Evolutionary conservation across 2,888 invertebrate genomes (phyloP), one percentile per base, ranked within the genome.

Genomic region (Iselma pallidipennis): DNA sequence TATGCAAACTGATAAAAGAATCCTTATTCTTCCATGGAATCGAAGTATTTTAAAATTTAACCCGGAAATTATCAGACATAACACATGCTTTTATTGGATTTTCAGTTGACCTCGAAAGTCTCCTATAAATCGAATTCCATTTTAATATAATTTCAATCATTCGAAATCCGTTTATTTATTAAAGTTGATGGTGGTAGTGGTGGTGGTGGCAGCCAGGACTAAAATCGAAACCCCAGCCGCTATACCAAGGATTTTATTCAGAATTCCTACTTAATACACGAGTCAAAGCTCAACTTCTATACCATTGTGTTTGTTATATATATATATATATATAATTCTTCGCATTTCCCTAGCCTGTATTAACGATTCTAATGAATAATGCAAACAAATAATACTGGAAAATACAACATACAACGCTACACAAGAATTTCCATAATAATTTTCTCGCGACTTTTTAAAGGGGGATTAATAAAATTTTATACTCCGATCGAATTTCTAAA

Each of bases 341-440:
- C 19, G 21, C 52, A 56, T 52, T 52, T 25, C 52, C 52, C 26
- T 29, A n/a, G 10, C 25, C 19, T 2, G 10, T 45, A 3, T 37
- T 37, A 37, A 45, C 45, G 12, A 12, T 23, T 23, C 52, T 52
- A 52, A 52, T 63, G 59, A 63, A 59, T 63, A 59, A 59, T 63
- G 63, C 63, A 63, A 63, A 63, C 53, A 56, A 63, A 56, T 57
- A 59, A 59, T 59, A 23, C 45, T 12, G 2, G 45, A 45, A 12
- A 23, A n/a, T 16, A 33, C 14, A 33, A 33, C 14, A 45, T 10
- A 45, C 45, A 21, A 45, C 21, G 45, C 12, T 45, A 45, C 3
- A 45, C 45, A 45, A 16, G 16, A 45, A 23, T 45, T 45, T 45
- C 12, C 45, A 45, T 45, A 45, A 12, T 45, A 23, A 45, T 45